These are phyloP conservation scores for Pleuronectes platessa DNA, from an alignment of 2,113 vertebrate genomes.

Conservation along the genomic window DNA sequence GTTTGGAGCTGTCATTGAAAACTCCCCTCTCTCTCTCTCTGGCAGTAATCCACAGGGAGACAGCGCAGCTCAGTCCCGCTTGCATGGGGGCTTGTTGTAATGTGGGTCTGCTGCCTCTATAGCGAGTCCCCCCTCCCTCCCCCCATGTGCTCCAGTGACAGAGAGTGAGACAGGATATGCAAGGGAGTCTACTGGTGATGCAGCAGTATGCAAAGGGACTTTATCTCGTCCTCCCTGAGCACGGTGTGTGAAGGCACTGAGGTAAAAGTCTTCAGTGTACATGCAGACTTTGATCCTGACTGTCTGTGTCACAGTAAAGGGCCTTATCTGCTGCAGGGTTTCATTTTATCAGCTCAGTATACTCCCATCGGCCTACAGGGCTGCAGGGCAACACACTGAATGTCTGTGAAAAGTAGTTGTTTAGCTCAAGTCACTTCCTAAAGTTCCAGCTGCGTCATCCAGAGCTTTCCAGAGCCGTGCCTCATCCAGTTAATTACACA, in stretches of 20 bases:
- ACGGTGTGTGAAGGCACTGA: conserved; percentile 16
- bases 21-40: not conserved
- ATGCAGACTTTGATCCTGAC: conserved; percentile 71
- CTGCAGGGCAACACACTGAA: not conserved
- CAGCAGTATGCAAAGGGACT: conserved; percentile 66
- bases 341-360: conserved; percentile 23
- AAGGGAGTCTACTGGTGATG: conserved; percentile 62
- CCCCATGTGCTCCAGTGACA: not conserved
- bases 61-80: not conserved
- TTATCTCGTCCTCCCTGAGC: conserved; percentile 13
- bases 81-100: not conserved
- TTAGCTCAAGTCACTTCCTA: conserved; percentile 48
- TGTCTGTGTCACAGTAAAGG: conserved; percentile 39
- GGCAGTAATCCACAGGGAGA: conserved; percentile 35
- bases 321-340: conserved; percentile 52
- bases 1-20: not conserved
- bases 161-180: conserved; percentile 52
- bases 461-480: conserved; percentile 11
- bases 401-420: not conserved
- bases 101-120: not conserved
- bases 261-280: conserved; percentile 13
- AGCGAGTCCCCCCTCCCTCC: conserved; percentile 33
- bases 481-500: conserved; percentile 39
- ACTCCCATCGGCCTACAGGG: not conserved
- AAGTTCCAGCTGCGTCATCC: conserved; percentile 16